Evolutionary conservation across 2,888 invertebrate genomes (phyloP).

Genomic region (Amphipoea oculea): DNA sequence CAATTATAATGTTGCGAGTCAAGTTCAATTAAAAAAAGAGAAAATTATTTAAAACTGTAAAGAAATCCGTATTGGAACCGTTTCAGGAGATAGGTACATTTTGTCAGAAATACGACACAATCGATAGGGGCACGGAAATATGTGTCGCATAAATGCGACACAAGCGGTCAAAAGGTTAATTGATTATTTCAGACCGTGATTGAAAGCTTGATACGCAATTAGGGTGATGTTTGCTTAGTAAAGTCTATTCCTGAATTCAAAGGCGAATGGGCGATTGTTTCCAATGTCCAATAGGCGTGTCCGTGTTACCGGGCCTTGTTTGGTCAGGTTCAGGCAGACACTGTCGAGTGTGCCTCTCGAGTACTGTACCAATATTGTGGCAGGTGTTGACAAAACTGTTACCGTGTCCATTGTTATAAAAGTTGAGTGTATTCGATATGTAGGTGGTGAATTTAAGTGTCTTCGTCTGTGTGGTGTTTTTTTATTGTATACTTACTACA

Average conservation of each 20-base stretch:
- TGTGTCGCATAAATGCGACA: too few species aligned
- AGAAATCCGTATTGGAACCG: too few species aligned
- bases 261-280: constrained; percentile 7
- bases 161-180: too few species aligned
- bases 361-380: constrained; percentile 45
- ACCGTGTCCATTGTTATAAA: constrained; percentile 25
- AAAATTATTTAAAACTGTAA: too few species aligned
- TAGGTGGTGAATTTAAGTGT: not conserved
- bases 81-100: too few species aligned
- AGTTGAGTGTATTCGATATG: not conserved
- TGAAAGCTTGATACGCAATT: not conserved
- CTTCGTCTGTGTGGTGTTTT: not conserved
- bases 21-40: too few species aligned
- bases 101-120: too few species aligned
- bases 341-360: constrained; percentile 29
- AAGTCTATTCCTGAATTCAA: not conserved
- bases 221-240: not conserved
- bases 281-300: constrained; percentile 15
- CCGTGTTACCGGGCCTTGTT: constrained; percentile 26
- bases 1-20: not conserved
- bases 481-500: not conserved
- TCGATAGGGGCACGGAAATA: too few species aligned
- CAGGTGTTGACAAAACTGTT: constrained; percentile 28
- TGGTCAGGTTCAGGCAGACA: constrained; percentile 26
- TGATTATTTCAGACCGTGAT: not conserved